Base-by-base conservation (phyloP, 2,888 invertebrate genomes). In the Alcis repandata region DNA sequence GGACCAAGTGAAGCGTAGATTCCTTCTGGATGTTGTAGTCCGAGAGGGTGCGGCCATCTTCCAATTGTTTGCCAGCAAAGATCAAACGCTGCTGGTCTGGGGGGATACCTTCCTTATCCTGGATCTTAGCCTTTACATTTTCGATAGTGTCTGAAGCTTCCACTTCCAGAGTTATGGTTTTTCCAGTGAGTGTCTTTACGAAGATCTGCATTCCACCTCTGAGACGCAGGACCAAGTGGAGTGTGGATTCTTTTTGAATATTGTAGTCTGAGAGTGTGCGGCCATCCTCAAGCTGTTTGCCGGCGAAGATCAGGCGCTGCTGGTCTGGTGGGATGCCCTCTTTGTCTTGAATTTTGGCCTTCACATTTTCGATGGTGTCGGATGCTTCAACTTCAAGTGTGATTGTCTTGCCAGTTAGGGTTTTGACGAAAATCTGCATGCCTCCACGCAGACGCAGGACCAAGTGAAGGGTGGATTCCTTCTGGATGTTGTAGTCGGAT, bases 301-400 rank as follows among this genome's bases (percentile, higher is more conserved):
- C 90, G 4, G 90, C 90, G 15, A 90, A 90, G 70, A 90, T 90
- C 0, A 90, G 53, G 3, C 90, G 74, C 71, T 90, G 90, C 58
- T 90, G 90, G 66, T 90, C 90, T 61, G 90, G 90, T 0, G 90
- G 90, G 3, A 90, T 90, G 0, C 90, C 90, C 54, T 90, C 90
- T 15, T 90, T 90, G 72, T 90, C 89, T 54, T 90, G 89, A 1
- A 90, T 90, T 45, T 90, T 90, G 0, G 90, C 89, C 22, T 90
- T 90, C 0, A 90, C 90, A 79, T 90, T 90, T 11, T 90, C 90
- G 27, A 90, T 90, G 0, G 89, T 88, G 48, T 90, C 90, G 0
- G 90, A 87, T 0, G 90, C 70, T 20, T 90, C 90, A 0, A 90
- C 89, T 56, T 90, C 90, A 0, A 90, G 69, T 0, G 90, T 90